These are phyloP conservation scores for Mythimna vitellina DNA, from an alignment of 2,888 invertebrate genomes.

Conservation along the genomic window DNA sequence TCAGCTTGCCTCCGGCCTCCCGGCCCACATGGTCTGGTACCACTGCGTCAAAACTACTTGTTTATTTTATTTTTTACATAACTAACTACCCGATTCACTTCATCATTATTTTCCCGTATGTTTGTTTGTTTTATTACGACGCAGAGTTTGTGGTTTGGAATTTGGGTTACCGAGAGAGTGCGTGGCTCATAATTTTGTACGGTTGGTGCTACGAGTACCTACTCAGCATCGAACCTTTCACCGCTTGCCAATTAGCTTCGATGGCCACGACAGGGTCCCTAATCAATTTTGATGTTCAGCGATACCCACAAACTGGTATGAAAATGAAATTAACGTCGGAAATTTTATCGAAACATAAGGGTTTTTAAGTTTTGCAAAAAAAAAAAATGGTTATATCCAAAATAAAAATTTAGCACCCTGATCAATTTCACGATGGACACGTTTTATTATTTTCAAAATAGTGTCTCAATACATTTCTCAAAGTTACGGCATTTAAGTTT, in stretches of 20 bases:
- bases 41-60: constrained; percentile 88
- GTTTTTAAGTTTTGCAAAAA: constrained; percentile 17
- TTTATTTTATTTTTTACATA: constrained; percentile 75
- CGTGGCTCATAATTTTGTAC: constrained; percentile 65
- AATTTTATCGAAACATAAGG: constrained; percentile 37
- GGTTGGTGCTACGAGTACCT: constrained; percentile 62
- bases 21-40: constrained; percentile 90
- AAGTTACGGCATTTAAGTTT: constrained; percentile 11
- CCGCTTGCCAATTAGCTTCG: constrained; percentile 85
- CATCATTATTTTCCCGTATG: constrained; percentile 23
- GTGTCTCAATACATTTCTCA: constrained; percentile 18
- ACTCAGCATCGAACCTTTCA: constrained; percentile 76
- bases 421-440: constrained; percentile 30
- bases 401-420: constrained; percentile 31
- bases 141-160: constrained; percentile 59
- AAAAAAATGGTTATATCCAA: constrained; percentile 20
- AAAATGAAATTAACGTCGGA: constrained; percentile 43
- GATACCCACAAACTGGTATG: constrained; percentile 59
- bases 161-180: constrained; percentile 47
- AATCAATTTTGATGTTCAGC: constrained; percentile 75
- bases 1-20: constrained; percentile 91
- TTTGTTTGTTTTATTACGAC: constrained; percentile 22
- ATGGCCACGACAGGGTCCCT: constrained; percentile 83
- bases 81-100: constrained; percentile 51
- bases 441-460: constrained; percentile 27